Evolutionary conservation across 2,113 vertebrate genomes (phyloP).

Genomic region (Fregata magnificens): DNA sequence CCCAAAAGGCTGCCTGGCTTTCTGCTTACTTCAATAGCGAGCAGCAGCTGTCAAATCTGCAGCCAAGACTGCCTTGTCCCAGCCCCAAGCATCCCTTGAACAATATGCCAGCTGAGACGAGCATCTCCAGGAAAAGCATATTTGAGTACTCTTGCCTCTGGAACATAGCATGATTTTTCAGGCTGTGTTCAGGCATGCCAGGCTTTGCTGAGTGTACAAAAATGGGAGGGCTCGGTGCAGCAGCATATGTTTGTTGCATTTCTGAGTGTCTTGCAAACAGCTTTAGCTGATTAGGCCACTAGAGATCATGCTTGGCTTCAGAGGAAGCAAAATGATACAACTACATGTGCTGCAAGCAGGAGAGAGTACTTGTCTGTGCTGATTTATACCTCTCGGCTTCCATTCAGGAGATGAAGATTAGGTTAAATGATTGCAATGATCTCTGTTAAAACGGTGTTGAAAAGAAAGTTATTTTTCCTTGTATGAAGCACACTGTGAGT

Average conservation of each 20-base stretch:
- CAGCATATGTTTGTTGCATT: background rate
- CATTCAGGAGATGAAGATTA: background rate
- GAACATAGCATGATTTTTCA: background rate
- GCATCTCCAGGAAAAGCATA: conserved; percentile 22
- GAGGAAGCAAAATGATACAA: background rate
- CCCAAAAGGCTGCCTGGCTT: background rate
- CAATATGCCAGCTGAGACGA: background rate
- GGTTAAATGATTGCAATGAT: background rate
- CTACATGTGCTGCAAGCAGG: background rate
- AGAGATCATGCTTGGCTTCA: background rate
- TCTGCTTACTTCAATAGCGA: background rate
- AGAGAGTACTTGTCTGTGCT: background rate
- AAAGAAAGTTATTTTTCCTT: background rate
- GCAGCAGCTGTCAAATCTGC: background rate
- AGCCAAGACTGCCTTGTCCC: conserved; percentile 9
- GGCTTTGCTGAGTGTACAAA: conserved; percentile 44
- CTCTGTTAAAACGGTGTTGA: background rate
- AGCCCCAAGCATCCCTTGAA: background rate
- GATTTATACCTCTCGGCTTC: background rate
- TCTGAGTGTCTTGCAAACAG: background rate
- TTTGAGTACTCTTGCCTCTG: background rate
- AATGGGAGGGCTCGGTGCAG: background rate
- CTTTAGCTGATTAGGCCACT: conserved; percentile 19
- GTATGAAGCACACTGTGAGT: background rate
- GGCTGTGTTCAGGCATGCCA: conserved; percentile 28